Base-by-base conservation (phyloP, 64 coral and sea anemone genomes). In the Stichodactyla helianthus region DNA sequence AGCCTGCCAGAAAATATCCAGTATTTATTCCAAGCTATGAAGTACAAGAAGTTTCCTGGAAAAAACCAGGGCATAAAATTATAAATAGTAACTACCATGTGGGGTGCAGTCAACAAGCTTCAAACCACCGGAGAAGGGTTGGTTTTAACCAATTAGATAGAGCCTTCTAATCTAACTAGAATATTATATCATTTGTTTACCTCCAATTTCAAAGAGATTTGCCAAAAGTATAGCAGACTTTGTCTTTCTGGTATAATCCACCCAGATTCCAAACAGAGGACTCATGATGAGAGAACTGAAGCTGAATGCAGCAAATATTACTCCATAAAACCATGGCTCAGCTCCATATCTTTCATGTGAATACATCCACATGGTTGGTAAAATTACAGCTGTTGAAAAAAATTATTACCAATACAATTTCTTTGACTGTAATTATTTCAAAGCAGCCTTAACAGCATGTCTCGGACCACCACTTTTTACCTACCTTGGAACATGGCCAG, bases 191-290 rank as follows among this genome's bases (percentile, higher is more conserved):
- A 58, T 58, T 15, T 58, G 19, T 64, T 74, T 74, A 98, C 95
- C 97, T 93, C 90, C 97, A 86, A 99, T 95, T 82, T 99, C 93
- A 95, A 99, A 95, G 10, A 99, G 62, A 79, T 95, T 92, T 85
- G 93, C 97, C 90, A 95, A 87, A 16, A 99, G 35, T 51, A 99
- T 92, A 1, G 77, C 82, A 82, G 52, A 11, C 78, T 99, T 99
- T 20, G 97, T 92, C 67, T 90, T 95, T 8, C 74, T 67, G 52
- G 89, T 94, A 63, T 59, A 99, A 28, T 99, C 97, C 8, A 93
- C 88, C 93, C 93, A 99, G 18, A 94, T 74, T 52, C 97, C 97
- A 86, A 99, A 99, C 6, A 99, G 68, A 6, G 97, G 97, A 22
- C 97, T 92, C 51, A 86, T 61, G 6, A 99, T 62, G 17, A 99